phyloP scores from a whole-genome alignment of 2,888 invertebrate genomes.

The Zootermopsis nevadensis region DNA sequence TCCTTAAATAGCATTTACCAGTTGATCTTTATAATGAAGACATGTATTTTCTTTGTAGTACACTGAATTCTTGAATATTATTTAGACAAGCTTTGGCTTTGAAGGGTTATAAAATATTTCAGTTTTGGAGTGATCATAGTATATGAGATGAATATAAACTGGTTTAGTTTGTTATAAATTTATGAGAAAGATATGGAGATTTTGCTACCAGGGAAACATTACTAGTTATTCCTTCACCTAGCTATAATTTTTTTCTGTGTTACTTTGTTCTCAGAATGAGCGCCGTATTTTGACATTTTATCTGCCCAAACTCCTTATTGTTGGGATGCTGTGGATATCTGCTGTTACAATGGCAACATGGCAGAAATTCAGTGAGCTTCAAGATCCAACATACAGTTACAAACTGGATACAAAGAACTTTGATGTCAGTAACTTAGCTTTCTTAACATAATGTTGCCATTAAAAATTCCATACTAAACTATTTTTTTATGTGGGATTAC shows the following conservation, averaged over 20 bases:
- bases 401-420: slow-evolving; percentile 85
- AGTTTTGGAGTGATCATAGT: no score
- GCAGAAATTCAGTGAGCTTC: slow-evolving; percentile 88
- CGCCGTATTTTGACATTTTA: slow-evolving; percentile 88
- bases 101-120: no score
- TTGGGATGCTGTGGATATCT: slow-evolving; percentile 87
- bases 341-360: slow-evolving; percentile 88
- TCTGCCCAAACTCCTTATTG: slow-evolving; percentile 87
- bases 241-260: neutral
- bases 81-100: no score
- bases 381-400: slow-evolving; percentile 94
- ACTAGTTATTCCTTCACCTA: no score
- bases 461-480: neutral
- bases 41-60: no score
- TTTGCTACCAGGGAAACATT: no score
- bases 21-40: no score
- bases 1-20: no score
- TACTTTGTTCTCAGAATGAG: slow-evolving; percentile 77
- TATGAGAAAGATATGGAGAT: no score
- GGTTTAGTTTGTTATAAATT: no score
- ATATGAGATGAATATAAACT: no score
- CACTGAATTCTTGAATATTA: no score
- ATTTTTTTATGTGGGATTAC: neutral
- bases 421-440: slow-evolving; percentile 70
- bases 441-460: neutral